Base-by-base conservation (phyloP, 1,140 invertebrate genomes). In the Monochamus saltuarius region DNA sequence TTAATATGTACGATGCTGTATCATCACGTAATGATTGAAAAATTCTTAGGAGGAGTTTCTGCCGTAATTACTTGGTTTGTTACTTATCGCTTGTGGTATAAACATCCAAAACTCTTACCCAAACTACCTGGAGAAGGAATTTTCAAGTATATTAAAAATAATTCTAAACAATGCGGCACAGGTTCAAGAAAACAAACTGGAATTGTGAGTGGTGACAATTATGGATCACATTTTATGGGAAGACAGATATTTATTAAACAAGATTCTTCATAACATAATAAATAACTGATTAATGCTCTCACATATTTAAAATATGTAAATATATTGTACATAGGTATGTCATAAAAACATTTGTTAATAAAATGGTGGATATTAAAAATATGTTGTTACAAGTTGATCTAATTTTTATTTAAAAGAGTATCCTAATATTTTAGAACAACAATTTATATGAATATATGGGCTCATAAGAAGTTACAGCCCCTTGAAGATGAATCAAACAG, bases 11-110 rank as follows among this genome's bases (percentile, higher is more conserved):
- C 94, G 1, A 86, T 97, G 73, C 78, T 97, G 0, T 96, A 97
- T 77, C 98, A 95, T 80, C 96, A 98, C 75, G 91, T 89, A 38
- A 92, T 97, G 87, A 85, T 95, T 22, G 94, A 98, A 75, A 98
- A 99, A 77, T 87, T 99, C 51, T 73, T 95, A 4, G 95, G 91
- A 61, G 91, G 92, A 11, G 80, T 89, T 13, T 80, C 92, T 66
- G 95, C 95, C 1, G 87, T 97, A 65, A 68, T 89, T 6, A 89
- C 89, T 19, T 98, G 96, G 96, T 97, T 91, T 81, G 74, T 94
- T 16, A 95, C 92, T 0, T 99, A 99, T 75, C 83, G 87, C 61
- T 83, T 89, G 58, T 90, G 91, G 86, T 97, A 87, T 77, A 82
- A 78, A 42, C 75, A 83, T 19, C 78, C 83, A 9, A 81, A 79